Conservation (phyloP, 2,888 invertebrate species). For the Cyclophora albipunctata region DNA sequence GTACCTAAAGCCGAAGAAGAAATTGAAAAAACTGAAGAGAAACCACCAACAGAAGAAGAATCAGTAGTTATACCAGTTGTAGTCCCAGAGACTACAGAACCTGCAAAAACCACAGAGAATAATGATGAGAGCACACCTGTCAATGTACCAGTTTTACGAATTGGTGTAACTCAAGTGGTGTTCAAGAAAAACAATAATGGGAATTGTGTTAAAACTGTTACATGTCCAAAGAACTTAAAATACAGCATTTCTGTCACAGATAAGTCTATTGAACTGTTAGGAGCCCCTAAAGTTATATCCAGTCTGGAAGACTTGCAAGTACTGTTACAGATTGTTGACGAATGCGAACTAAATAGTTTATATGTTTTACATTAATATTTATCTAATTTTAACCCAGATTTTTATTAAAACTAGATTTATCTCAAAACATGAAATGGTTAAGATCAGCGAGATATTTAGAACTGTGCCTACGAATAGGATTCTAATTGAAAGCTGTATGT, state of each 20-base stretch:
- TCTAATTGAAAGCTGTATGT: not conserved
- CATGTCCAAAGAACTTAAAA: constrained; percentile 60
- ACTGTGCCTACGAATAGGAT: not conserved
- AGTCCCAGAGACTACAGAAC: constrained; percentile 2
- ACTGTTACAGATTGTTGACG: constrained; percentile 68
- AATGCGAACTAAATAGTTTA: constrained; percentile 56
- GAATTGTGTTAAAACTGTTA: constrained; percentile 52
- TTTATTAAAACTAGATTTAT: constrained; percentile 20
- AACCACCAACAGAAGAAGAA: not conserved
- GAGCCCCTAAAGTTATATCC: constrained; percentile 65
- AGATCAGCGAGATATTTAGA: not conserved
- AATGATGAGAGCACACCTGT: constrained; percentile 21
- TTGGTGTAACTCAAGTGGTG: constrained; percentile 47
- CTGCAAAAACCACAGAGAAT: constrained; percentile 9
- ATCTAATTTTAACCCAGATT: constrained; percentile 19
- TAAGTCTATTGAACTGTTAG: constrained; percentile 59
- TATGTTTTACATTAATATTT: constrained; percentile 52
- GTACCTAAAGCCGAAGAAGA: constrained; percentile 12
- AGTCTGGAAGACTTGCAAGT: constrained; percentile 65
- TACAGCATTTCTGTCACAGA: constrained; percentile 59
- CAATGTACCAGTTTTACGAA: constrained; percentile 13
- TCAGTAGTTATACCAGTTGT: not conserved
- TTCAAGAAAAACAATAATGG: constrained; percentile 55
- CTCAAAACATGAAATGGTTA: constrained; percentile 20
- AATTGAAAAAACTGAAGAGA: not conserved